Base-by-base conservation (phyloP, 1,140 invertebrate genomes). In the Drosophila trapezifrons region DNA sequence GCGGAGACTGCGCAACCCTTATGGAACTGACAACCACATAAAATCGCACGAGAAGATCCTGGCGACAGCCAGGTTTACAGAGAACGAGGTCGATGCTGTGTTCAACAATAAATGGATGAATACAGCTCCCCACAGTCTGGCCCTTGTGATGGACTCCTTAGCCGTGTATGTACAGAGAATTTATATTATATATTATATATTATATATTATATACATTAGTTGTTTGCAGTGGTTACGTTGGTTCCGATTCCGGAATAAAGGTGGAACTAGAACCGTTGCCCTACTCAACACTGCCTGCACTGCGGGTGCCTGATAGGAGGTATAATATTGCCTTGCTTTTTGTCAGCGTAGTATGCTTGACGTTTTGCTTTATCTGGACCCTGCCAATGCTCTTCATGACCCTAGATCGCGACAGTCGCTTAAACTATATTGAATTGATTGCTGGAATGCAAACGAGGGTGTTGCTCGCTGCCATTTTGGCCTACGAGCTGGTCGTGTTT, bases 281-380 rank as follows among this genome's bases (percentile, higher is more conserved):
- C 0, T 67, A n/a, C 8, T 20, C 81, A 0, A 75, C 81, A 0
- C 1, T 65, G 1, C 77, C 85, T 29, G 20, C 67, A 4, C 0
- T 52, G 0, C 22, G 25, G 9, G 1, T 80, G n/a, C 13, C 42
- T 7, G 8, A 9, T 32, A 9, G 13, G 0, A 15, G 4, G 18
- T 37, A 22, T 25, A 40, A 54, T 0, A 0, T 42, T 0, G 12
- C 42, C 2, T 35, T 65, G 37, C 20, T 74, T 0, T 15, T 70
- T 12, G 27, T 13, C 1, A 22, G 29, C 18, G 18, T n/a, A 9
- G 6, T 59, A 9, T 35, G 66, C 32, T 56, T 85, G 1, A 22
- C 46, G 15, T 80, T 66, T 13, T 80, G 81, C n/a, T 78, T 49
- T 7, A 32, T 67, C n/a, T 85, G 81, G 81, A 42, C 69, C 2